Percentiles rank a stretch among this genome's conserved stretches.
Evolutionary conservation across 2,797 vertebrate species (phyloP).

Genomic region (Ptychobarbus kaznakovi): DNA sequence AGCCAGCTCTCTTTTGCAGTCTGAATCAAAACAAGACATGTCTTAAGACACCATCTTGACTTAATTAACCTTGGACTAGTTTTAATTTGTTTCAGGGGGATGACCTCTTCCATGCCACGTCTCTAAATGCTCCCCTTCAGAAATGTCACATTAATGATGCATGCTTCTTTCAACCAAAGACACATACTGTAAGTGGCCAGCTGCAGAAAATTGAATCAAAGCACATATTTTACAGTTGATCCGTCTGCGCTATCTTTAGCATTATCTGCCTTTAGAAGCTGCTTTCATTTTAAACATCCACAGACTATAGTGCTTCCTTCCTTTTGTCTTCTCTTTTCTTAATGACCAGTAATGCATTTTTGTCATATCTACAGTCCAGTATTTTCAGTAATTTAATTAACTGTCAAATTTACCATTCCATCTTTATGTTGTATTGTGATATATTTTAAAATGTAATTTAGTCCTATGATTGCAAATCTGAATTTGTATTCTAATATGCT

Average conservation of each 20-base stretch:
- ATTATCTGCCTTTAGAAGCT: neutral
- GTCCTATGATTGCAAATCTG: neutral
- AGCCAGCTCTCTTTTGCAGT: conserved; percentile 6
- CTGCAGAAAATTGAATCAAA: neutral
- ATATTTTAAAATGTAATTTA: too few species aligned
- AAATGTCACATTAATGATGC: conserved; percentile 34
- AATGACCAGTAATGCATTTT: neutral
- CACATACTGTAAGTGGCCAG: neutral
- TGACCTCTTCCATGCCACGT: conserved; percentile 10
- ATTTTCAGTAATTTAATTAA: neutral
- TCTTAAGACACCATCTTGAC: conserved; percentile 8
- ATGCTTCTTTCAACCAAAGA: conserved; percentile 24
- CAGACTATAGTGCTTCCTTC: too few species aligned
- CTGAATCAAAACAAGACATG: neutral
- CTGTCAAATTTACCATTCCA: neutral
- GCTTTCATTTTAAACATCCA: neutral
- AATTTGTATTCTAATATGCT: too few species aligned
- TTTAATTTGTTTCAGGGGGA: conserved; percentile 13
- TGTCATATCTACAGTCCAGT: neutral
- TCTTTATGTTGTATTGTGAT: too few species aligned
- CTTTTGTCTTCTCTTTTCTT: neutral
- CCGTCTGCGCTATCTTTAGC: conserved; percentile 18
- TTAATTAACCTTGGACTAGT: conserved; percentile 12
- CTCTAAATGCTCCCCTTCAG: conserved; percentile 19
- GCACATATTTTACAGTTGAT: conserved; percentile 6